Evolutionary conservation across 2,888 invertebrate species (phyloP).

Genomic region (Eupithecia exiguata): DNA sequence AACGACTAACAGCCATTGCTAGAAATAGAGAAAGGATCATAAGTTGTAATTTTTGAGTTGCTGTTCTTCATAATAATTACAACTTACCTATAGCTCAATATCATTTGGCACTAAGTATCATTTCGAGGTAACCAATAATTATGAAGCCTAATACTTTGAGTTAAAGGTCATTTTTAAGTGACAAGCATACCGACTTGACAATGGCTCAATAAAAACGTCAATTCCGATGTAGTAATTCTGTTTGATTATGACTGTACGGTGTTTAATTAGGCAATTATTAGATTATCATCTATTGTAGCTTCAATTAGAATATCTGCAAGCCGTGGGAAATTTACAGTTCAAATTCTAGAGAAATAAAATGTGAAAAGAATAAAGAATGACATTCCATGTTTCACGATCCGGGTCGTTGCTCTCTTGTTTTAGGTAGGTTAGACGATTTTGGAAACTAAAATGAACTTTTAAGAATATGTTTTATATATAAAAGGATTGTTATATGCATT

Average conservation of each 20-base stretch:
- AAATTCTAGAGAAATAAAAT: slow-evolving; percentile 4
- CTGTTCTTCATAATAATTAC: not conserved
- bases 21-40: not conserved
- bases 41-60: not conserved
- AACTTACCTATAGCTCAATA: not conserved
- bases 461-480: not conserved
- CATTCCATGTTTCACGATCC: not conserved
- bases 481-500: not conserved
- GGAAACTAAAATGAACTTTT: not conserved
- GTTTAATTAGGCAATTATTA: slow-evolving; percentile 78
- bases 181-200: slow-evolving; percentile 43
- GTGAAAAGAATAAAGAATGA: not conserved
- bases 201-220: slow-evolving; percentile 57
- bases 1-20: not conserved
- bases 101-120: not conserved
- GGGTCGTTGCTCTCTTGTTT: not conserved
- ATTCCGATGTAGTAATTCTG: slow-evolving; percentile 61
- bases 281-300: slow-evolving; percentile 67
- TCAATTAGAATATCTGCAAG: slow-evolving; percentile 38
- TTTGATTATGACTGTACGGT: slow-evolving; percentile 74
- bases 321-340: slow-evolving; percentile 34
- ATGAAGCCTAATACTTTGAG: not conserved
- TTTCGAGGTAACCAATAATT: not conserved
- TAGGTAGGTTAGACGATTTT: not conserved
- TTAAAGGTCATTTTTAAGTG: not conserved